Evolutionary conservation across 2,797 vertebrate genomes (phyloP), one percentile per base, ranked within the genome.

Genomic region (Ispidina lecontei): DNA sequence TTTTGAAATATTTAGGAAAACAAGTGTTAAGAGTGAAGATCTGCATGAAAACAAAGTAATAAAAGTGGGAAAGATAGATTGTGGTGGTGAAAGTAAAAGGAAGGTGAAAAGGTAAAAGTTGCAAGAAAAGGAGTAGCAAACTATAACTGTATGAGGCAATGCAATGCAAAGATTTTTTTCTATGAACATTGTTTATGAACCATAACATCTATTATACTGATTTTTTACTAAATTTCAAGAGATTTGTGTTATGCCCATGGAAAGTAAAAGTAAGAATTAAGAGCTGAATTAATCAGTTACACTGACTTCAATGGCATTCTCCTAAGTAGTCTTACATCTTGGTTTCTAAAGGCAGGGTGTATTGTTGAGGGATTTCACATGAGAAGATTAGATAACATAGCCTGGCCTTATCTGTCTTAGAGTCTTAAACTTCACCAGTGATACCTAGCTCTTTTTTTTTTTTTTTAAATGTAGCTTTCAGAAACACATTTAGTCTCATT

Each of bases 251-350:
- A 33, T n/a, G 15, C 12, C 31, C 4, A 14, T 0, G 1, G 26
- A 63, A 93, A 73, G 12, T 29, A 56, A 67, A 87, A 79, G 10
- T 73, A 84, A 85, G 59, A 74, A 75, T 64, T 71, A 55, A 75
- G 35, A 85, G 16, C 28, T 55, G 21, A 59, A 62, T 64, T 74
- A 58, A 65, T 39, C 11, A 47, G 14, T 74, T 74, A 90, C 26
- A 43, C 35, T 64, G 41, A 16, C 12, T 77, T 68, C 18, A 64
- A 20, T 56, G 25, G 3, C 4, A 3, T 63, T 91, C 46, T 77
- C 13, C 21, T 44, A 23, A 31, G 46, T 29, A 63, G 18, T 19
- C 10, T 63, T 55, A 8, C 25, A 29, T 51, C 26, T 69, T 85
- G n/a, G 8, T 65, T 62, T 81, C 22, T 59, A 19, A 62, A 82